Evolutionary conservation across 2,797 vertebrate species (phyloP).

Genomic region (Bovichtus variegatus): DNA sequence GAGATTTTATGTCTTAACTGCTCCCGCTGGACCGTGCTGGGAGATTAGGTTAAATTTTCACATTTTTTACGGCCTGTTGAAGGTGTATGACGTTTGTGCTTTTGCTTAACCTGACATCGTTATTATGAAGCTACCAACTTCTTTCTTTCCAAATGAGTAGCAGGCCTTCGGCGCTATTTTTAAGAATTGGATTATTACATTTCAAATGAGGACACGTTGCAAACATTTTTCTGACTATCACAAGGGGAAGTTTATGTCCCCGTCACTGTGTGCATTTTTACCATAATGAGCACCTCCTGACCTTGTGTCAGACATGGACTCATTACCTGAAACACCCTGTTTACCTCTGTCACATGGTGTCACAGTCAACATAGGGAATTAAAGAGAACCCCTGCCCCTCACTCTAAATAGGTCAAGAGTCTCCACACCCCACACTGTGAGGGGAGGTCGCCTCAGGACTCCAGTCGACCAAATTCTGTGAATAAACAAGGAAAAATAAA

Average conservation of each 20-base stretch:
- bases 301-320: slow-evolving; percentile 53
- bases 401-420: slow-evolving; percentile 9
- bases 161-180: not conserved
- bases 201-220: not conserved
- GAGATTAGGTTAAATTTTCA: slow-evolving; percentile 25
- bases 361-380: slow-evolving; percentile 52
- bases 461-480: not conserved
- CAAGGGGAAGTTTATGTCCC: slow-evolving; percentile 20
- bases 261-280: slow-evolving; percentile 28
- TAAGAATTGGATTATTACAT: not conserved
- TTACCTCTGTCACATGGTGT: slow-evolving; percentile 74
- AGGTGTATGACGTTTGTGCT: slow-evolving; percentile 1
- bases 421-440: slow-evolving; percentile 7
- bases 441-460: slow-evolving; percentile 43
- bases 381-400: not conserved
- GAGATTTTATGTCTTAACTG: slow-evolving; percentile 22
- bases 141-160: not conserved
- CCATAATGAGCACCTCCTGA: slow-evolving; percentile 64
- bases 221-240: not conserved
- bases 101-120: slow-evolving; percentile 5
- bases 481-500: slow-evolving; percentile 28
- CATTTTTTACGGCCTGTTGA: slow-evolving; percentile 8
- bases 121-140: not conserved
- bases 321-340: slow-evolving; percentile 69
- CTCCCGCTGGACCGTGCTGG: slow-evolving; percentile 10